Percentiles rank a stretch among this genome's conserved stretches.
phyloP scores from a whole-genome alignment of 2,113 vertebrate genomes.

The Centropus bengalensis region DNA sequence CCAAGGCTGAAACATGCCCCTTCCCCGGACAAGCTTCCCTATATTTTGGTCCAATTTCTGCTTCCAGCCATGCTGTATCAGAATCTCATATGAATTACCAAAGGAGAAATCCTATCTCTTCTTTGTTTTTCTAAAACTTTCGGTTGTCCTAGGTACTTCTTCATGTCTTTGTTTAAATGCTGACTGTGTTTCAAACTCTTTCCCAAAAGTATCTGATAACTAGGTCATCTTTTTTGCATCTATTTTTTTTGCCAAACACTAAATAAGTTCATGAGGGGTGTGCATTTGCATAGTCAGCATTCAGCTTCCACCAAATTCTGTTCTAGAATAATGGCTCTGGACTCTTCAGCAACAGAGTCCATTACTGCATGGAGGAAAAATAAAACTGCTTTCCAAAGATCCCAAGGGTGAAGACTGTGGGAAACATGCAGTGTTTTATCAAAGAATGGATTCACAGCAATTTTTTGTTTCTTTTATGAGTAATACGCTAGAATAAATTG shows the following conservation, averaged over 20 bases:
- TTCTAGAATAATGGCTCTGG: slow-evolving; percentile 7
- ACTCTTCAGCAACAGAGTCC: neutral
- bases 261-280: neutral
- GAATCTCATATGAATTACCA: neutral
- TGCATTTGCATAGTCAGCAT: slow-evolving; percentile 50
- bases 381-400: slow-evolving; percentile 51
- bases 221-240: slow-evolving; percentile 15
- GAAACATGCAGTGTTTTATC: slow-evolving; percentile 39
- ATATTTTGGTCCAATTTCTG: neutral
- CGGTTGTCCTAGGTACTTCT: neutral
- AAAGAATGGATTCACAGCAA: slow-evolving; percentile 39
- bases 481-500: slow-evolving; percentile 40
- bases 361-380: slow-evolving; percentile 24
- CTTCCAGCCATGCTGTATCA: neutral
- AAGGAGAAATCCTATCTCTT: neutral
- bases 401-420: neutral
- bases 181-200: neutral
- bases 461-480: slow-evolving; percentile 20
- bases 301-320: neutral
- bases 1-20: neutral
- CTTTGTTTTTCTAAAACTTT: neutral
- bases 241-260: slow-evolving; percentile 32
- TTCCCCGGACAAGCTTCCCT: neutral
- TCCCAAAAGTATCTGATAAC: neutral
- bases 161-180: neutral